phyloP scores from a whole-genome alignment of 92 coral and sea anemone species.

The Heliopora coerulea region DNA sequence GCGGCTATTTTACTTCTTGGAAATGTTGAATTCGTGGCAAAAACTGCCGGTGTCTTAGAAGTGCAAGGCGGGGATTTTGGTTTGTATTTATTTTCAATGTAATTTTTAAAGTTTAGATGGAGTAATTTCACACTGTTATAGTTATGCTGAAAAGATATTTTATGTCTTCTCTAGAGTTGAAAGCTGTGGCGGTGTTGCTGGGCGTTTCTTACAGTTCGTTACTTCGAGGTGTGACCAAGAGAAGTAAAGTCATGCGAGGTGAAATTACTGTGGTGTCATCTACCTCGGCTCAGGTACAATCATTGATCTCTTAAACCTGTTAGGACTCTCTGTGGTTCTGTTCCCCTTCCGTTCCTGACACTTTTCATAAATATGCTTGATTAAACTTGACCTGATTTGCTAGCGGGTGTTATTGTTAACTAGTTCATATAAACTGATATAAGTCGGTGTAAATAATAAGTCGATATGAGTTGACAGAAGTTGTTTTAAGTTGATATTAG shows the following conservation, averaged over 20 bases:
- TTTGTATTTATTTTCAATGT: conserved; percentile 2
- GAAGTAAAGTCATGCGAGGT: conserved; percentile 80
- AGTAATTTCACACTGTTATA: too few relatives aligned
- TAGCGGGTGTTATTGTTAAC: too few relatives aligned
- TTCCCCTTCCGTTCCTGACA: too few relatives aligned
- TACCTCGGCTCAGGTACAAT: conserved; percentile 69
- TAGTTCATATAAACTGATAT: too few relatives aligned
- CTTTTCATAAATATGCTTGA: too few relatives aligned
- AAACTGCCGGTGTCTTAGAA: conserved; percentile 81
- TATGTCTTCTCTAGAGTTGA: conserved; percentile 62
- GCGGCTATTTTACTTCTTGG: conserved; percentile 89
- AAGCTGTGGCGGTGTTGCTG: conserved; percentile 90
- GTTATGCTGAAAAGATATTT: too few relatives aligned
- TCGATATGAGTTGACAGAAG: too few relatives aligned
- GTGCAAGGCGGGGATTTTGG: conserved; percentile 67
- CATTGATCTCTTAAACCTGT: background rate
- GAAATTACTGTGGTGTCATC: conserved; percentile 78
- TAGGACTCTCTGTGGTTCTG: too few relatives aligned
- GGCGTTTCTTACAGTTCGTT: conserved; percentile 88
- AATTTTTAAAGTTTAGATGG: too few relatives aligned
- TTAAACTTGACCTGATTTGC: too few relatives aligned
- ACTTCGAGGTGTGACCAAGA: conserved; percentile 87
- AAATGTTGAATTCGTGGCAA: conserved; percentile 89
- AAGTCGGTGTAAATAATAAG: too few relatives aligned
- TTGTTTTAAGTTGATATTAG: too few relatives aligned